Percentiles rank a stretch among this genome's conserved stretches.
These are phyloP conservation scores for Proctacanthus coquilletti DNA, from an alignment of 1,140 invertebrate species.

Conservation along the genomic window DNA sequence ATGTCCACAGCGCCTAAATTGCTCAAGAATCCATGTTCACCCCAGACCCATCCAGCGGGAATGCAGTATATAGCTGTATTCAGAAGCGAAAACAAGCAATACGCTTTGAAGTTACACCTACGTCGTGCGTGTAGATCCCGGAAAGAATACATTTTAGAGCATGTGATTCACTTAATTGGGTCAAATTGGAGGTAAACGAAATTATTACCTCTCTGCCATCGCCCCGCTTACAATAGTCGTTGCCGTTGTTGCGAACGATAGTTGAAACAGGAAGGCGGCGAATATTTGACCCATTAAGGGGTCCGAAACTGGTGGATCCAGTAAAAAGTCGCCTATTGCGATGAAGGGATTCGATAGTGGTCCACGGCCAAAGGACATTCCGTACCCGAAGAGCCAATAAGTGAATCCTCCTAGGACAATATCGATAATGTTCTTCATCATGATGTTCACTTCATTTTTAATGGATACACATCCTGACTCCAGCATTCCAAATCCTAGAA, in stretches of 20 bases:
- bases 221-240: constrained; percentile 82
- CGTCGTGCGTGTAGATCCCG: background rate
- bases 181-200: background rate
- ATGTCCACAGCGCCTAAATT: constrained; percentile 72
- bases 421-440: constrained; percentile 92
- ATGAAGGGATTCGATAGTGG: constrained; percentile 53
- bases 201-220: constrained; percentile 66
- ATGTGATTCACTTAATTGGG: background rate
- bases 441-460: constrained; percentile 93
- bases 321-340: constrained; percentile 52
- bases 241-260: constrained; percentile 80
- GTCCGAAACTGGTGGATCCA: constrained; percentile 50
- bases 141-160: too few species aligned
- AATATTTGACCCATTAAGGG: constrained; percentile 60
- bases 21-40: constrained; percentile 69
- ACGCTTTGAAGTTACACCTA: constrained; percentile 79
- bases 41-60: constrained; percentile 61
- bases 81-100: constrained; percentile 75
- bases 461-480: constrained; percentile 84
- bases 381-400: constrained; percentile 91
- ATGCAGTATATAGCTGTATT: constrained; percentile 86
- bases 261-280: constrained; percentile 71
- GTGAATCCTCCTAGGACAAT: constrained; percentile 76
- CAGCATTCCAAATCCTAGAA: constrained; percentile 71
- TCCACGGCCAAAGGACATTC: constrained; percentile 70